Evolutionary conservation across 2,888 invertebrate species (phyloP).

Genomic region (Lithophane semibrunnea): DNA sequence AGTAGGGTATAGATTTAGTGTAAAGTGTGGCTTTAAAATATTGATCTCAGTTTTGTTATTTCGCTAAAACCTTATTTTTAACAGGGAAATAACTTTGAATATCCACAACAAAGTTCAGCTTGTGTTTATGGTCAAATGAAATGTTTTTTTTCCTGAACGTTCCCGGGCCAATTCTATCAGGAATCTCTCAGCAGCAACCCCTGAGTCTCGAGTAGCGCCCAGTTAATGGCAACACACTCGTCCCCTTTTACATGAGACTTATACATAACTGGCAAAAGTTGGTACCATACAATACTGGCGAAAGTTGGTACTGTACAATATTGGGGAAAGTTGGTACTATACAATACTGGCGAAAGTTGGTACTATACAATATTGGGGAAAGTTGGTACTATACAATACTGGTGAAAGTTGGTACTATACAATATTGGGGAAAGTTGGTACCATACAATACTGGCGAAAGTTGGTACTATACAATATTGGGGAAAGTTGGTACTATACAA

Average conservation of each 20-base stretch:
- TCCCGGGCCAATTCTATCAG: background rate
- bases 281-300: background rate
- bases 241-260: background rate
- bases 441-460: no score
- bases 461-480: no score
- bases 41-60: background rate
- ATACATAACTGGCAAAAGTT: no score
- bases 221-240: background rate
- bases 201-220: background rate
- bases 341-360: no score
- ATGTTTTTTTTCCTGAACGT: no score
- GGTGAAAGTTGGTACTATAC: background rate
- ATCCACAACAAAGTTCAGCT: background rate
- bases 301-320: no score
- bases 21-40: slow-evolving; percentile 26
- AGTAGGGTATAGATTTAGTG: slow-evolving; percentile 38
- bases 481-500: no score
- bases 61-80: background rate
- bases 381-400: no score
- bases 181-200: background rate
- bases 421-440: background rate
- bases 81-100: background rate
- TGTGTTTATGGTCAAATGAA: background rate
- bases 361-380: no score
- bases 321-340: no score